phyloP scores from a whole-genome alignment of 2,113 vertebrate genomes.

The Falcunculus frontatus region DNA sequence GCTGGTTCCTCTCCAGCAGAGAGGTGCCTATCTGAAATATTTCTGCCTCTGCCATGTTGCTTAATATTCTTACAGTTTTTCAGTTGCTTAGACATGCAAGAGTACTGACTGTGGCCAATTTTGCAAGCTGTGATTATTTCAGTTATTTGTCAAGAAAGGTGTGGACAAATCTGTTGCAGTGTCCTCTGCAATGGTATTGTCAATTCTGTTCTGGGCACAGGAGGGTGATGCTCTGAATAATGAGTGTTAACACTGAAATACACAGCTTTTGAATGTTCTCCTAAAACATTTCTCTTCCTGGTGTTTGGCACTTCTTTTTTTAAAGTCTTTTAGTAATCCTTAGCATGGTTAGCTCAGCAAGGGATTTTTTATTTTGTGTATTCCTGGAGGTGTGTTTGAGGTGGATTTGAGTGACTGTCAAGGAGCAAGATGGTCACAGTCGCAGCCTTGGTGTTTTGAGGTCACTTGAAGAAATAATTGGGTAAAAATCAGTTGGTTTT shows the following conservation, averaged over 20 bases:
- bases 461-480: background rate
- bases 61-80: conserved; percentile 69
- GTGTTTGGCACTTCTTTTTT: background rate
- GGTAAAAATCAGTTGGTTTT: background rate
- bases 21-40: background rate
- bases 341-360: background rate
- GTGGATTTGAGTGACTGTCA: background rate
- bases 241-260: background rate
- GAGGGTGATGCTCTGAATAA: background rate
- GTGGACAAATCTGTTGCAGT: conserved; percentile 30
- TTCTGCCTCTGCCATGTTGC: conserved; percentile 57
- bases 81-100: conserved; percentile 64
- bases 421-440: background rate
- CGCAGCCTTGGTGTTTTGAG: background rate
- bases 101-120: conserved; percentile 58
- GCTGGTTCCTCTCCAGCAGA: background rate
- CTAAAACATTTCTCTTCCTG: background rate
- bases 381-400: background rate
- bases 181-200: conserved; percentile 6
- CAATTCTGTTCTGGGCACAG: background rate
- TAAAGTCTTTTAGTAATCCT: background rate
- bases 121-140: conserved; percentile 74
- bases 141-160: conserved; percentile 74
- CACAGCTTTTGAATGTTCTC: background rate
- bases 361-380: background rate